Base-by-base conservation (phyloP, 2,888 invertebrate genomes). In the Morpho deidamia region DNA sequence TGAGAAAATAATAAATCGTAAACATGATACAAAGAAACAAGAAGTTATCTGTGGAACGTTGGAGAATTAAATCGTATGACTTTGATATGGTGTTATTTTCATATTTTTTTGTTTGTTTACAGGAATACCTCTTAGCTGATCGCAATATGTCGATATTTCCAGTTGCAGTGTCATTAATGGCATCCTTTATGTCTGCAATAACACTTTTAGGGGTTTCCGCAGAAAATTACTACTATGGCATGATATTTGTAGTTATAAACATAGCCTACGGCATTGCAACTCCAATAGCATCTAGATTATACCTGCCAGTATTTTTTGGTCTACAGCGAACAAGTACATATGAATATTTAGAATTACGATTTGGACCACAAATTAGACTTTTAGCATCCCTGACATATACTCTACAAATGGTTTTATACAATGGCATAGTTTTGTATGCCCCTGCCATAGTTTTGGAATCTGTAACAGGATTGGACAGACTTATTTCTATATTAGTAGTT, bases 161-260 rank as follows among this genome's bases (percentile, higher is more conserved):
- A 0, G 96, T 97, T 0, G 95, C 96, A 5, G 95, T 97, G 61
- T 97, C 97, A 2, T 80, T 97, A 55, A 96, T 97, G 95, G 96
- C 97, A n/a, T 96, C 96, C 40, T 97, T 97, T 76, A 96, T 97
- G 94, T 97, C 97, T 0, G 96, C 97, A 35, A 93, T 97, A 51
- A 96, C 96, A 0, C 78, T 97, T 40, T 88, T 98, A n/a, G 97
- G 97, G 11, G 95, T 97, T 2, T 95, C 96, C 35, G 92, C 95
- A 48, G 97, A 98, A 80, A 95, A 94, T 74, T 97, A 97, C 79
- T 93, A 93, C 64, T 95, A 92, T 71, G 97, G 97, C 49, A 93
- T 95, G 61, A 93, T 95, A 72, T 96, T 97, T 78, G 89, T 94
- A 10, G 82, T 95, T 12, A 94, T 96, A 44, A 96, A 96, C 74